Evolutionary conservation across 2,888 invertebrate species (phyloP).

Genomic region (Diloba caeruleocephala): DNA sequence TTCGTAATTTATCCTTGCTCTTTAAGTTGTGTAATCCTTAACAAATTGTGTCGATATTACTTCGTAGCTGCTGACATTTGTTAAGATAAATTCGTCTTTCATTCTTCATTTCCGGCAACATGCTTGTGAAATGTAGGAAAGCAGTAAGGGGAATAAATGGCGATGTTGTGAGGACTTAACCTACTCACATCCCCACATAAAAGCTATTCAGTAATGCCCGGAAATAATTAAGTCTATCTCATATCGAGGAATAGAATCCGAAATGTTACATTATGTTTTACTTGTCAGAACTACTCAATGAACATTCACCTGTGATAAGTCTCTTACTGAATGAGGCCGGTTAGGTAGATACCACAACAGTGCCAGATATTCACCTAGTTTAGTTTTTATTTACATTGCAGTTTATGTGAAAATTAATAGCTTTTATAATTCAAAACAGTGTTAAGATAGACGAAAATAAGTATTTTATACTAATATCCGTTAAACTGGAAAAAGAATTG

Average conservation of each 20-base stretch:
- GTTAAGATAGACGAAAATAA: too few species aligned
- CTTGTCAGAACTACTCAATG: too few species aligned
- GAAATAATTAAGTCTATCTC: constrained; percentile 13
- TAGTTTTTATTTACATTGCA: too few species aligned
- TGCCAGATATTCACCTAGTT: too few species aligned
- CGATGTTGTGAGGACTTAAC: constrained; percentile 25
- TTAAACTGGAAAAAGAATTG: too few species aligned
- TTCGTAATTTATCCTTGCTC: constrained; percentile 62
- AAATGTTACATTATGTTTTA: background rate
- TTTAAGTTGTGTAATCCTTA: constrained; percentile 51
- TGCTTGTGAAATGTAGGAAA: constrained; percentile 20
- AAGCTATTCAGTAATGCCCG: constrained; percentile 6
- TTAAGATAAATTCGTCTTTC: constrained; percentile 40
- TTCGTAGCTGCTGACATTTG: constrained; percentile 41
- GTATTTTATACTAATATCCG: too few species aligned
- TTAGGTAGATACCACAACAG: too few species aligned
- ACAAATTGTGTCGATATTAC: constrained; percentile 44
- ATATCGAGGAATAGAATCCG: background rate
- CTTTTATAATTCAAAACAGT: too few species aligned
- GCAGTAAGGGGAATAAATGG: constrained; percentile 17
- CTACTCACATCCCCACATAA: constrained; percentile 8
- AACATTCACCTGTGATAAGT: too few species aligned
- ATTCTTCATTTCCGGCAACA: constrained; percentile 26
- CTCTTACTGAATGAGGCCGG: too few species aligned
- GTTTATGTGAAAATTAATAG: too few species aligned